Evolutionary conservation across 2,888 invertebrate genomes (phyloP).

Genomic region (Lordiphosa andalusiaca): DNA sequence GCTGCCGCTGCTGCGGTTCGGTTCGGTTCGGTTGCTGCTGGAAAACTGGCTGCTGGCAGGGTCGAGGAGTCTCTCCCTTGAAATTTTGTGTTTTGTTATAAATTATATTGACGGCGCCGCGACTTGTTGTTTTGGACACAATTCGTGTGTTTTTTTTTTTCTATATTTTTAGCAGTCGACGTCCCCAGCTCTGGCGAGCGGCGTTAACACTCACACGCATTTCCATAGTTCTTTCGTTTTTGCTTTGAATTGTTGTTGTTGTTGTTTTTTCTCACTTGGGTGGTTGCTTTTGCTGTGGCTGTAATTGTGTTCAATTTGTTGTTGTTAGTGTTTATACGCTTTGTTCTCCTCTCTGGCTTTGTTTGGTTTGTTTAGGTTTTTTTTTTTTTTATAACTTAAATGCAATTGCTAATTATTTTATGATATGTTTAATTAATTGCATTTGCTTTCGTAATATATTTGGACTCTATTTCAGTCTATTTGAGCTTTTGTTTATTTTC

Average conservation of each 20-base stretch:
- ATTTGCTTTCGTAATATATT: conserved; percentile 78
- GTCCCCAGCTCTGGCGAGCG: conserved; percentile 6
- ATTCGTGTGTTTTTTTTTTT: too few relatives aligned
- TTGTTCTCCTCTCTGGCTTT: conserved; percentile 9
- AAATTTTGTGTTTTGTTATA: conserved; percentile 10
- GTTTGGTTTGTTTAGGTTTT: conserved; percentile 28
- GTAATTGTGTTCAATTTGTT: conserved; percentile 16
- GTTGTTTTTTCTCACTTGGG: too few relatives aligned
- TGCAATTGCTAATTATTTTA: conserved; percentile 76
- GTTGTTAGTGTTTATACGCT: conserved; percentile 14
- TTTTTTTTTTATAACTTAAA: conserved; percentile 58
- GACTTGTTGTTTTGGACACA: not conserved
- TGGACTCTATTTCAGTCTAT: conserved; percentile 79
- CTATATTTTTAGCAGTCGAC: too few relatives aligned
- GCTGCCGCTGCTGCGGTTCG: too few relatives aligned
- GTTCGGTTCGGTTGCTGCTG: conserved; percentile 7
- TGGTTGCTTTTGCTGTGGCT: conserved; percentile 15
- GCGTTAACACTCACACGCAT: conserved; percentile 15
- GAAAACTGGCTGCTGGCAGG: not conserved
- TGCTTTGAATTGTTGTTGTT: not conserved
- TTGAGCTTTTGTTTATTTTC: conserved; percentile 70
- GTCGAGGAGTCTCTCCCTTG: conserved; percentile 2
- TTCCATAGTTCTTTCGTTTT: conserved; percentile 5
- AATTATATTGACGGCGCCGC: conserved; percentile 10
- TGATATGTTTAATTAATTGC: conserved; percentile 80